A percentile compares a stretch with the other conserved stretches of the same genome.
Evolutionary conservation across 2,113 vertebrate genomes (phyloP).

Genomic region (Hippocampus mohnikei): DNA sequence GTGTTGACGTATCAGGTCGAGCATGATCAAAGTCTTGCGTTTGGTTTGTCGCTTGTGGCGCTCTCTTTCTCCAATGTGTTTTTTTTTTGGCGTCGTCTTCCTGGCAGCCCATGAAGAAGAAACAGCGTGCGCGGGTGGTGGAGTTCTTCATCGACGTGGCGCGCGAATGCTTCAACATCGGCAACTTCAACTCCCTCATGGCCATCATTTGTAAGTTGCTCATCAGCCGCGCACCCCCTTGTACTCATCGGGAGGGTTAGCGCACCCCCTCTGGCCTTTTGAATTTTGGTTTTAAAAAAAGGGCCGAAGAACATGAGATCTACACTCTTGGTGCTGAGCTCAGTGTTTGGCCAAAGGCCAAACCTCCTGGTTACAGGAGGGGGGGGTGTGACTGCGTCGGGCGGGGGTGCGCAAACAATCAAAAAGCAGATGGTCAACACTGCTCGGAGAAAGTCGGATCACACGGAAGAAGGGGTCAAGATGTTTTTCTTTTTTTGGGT

Average conservation of each 20-base stretch:
- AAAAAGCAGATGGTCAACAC: conserved; percentile 70
- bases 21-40: not conserved
- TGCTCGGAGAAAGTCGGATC: conserved; percentile 49
- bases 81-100: too few species aligned
- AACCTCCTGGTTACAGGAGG: not conserved
- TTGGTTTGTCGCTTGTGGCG: not conserved
- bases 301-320: not conserved
- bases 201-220: conserved; percentile 90
- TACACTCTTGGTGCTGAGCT: not conserved
- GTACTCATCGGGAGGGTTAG: not conserved
- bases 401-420: conserved; percentile 16
- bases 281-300: not conserved
- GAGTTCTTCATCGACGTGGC: conserved; percentile 96
- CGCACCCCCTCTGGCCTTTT: not conserved
- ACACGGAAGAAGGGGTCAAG: conserved; percentile 7
- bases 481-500: not conserved
- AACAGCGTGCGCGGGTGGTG: conserved; percentile 86
- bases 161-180: conserved; percentile 93
- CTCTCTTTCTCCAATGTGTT: not conserved
- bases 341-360: not conserved
- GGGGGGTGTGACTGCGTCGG: not conserved
- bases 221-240: not conserved
- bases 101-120: conserved; percentile 87
- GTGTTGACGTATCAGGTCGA: not conserved
- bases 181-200: conserved; percentile 98